phyloP scores from a whole-genome alignment of 2,888 invertebrate species.

The Cactoblastis cactorum region DNA sequence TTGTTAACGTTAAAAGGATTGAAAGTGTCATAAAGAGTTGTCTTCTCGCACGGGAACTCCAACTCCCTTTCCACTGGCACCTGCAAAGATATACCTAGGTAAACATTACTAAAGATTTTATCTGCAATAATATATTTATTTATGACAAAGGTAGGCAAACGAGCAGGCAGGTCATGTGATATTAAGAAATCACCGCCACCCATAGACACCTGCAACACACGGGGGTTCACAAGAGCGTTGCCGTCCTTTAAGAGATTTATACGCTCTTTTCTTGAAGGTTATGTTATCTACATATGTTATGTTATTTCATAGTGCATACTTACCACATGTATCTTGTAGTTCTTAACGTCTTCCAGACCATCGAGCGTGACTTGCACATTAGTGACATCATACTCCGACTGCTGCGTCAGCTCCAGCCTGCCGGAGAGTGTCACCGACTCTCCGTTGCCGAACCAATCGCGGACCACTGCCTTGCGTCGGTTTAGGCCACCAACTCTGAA shows the following conservation, averaged over 20 bases:
- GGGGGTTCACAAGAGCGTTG: too few species aligned
- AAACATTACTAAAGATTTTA: background rate
- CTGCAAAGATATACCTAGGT: conserved; percentile 57
- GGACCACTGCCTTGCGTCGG: conserved; percentile 89
- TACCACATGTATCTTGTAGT: conserved; percentile 92
- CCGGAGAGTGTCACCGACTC: conserved; percentile 82
- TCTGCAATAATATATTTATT: background rate
- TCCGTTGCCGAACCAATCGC: conserved; percentile 93
- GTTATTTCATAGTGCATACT: too few species aligned
- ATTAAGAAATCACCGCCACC: too few species aligned
- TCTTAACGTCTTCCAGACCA: conserved; percentile 82
- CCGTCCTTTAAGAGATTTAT: too few species aligned
- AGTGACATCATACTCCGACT: conserved; percentile 90
- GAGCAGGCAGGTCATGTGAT: too few species aligned
- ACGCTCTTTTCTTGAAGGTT: too few species aligned
- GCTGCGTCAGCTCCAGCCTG: conserved; percentile 89
- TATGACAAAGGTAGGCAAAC: background rate
- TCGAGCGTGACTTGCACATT: conserved; percentile 88
- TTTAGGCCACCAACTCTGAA: conserved; percentile 86
- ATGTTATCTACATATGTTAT: too few species aligned
- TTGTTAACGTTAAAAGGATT: conserved; percentile 89
- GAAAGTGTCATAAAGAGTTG: conserved; percentile 90
- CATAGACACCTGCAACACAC: too few species aligned
- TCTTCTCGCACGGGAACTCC: conserved; percentile 92
- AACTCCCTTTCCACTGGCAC: conserved; percentile 89